Conservation (phyloP, 2,113 vertebrate genomes). For the Nesoenas mayeri region DNA sequence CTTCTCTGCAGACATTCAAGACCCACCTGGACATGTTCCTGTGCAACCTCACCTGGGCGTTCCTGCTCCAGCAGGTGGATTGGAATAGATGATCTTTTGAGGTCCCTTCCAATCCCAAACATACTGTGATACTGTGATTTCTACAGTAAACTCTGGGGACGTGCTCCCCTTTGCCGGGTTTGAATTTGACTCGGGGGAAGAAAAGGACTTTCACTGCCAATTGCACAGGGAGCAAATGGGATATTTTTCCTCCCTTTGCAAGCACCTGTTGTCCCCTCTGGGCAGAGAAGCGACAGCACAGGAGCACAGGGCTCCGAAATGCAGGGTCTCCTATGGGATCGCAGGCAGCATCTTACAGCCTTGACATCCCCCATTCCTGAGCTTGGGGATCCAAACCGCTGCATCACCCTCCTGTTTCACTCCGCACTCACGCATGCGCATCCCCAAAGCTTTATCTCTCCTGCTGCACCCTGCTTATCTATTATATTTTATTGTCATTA, state of each 20-base stretch:
- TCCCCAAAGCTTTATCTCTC: rapidly evolving
- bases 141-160: background rate
- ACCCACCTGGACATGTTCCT: too few species aligned
- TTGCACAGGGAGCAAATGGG: background rate
- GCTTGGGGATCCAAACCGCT: background rate
- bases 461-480: background rate
- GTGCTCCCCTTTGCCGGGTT: rapidly evolving
- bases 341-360: background rate
- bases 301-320: background rate
- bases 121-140: too few species aligned
- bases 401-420: background rate
- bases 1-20: too few species aligned
- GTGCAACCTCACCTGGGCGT: too few species aligned
- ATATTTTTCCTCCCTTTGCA: background rate
- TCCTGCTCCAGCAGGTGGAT: too few species aligned
- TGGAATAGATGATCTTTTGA: too few species aligned
- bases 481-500: background rate
- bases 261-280: rapidly evolving
- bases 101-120: too few species aligned
- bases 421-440: background rate
- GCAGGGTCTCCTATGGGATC: rapidly evolving
- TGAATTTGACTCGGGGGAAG: too few species aligned
- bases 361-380: rapidly evolving
- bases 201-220: background rate
- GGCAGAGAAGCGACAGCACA: background rate